Conservation (phyloP, 1,140 invertebrate genomes). For the Leptinotarsa defecta region DNA sequence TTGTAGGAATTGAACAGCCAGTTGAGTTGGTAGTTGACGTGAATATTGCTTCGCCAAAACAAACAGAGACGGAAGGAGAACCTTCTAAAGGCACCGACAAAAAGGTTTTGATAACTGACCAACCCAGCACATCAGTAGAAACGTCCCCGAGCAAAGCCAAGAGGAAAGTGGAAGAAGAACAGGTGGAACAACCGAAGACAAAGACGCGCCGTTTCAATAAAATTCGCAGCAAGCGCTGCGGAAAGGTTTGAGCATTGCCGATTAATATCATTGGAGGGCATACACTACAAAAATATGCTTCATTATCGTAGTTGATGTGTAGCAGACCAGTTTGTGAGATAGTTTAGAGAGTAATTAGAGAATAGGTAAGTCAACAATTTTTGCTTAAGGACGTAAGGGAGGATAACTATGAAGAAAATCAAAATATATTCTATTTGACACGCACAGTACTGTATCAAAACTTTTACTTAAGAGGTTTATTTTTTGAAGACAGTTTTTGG, state of each 20-base stretch:
- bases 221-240: slow-evolving; percentile 26
- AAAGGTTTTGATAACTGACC: neutral
- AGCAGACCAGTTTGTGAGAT: slow-evolving; percentile 26
- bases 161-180: slow-evolving; percentile 17
- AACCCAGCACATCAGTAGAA: slow-evolving; percentile 19
- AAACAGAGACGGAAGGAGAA: neutral
- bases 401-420: neutral
- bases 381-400: slow-evolving; percentile 18
- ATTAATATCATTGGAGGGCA: slow-evolving; percentile 20
- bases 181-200: slow-evolving; percentile 14
- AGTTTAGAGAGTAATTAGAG: slow-evolving; percentile 15
- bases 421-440: slow-evolving; percentile 11
- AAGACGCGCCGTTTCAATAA: slow-evolving; percentile 22
- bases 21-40: slow-evolving; percentile 3
- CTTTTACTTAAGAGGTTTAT: neutral
- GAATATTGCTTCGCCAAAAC: neutral
- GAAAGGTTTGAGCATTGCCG: slow-evolving; percentile 22
- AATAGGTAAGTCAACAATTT: slow-evolving; percentile 20
- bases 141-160: slow-evolving; percentile 13
- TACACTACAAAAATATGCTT: slow-evolving; percentile 26
- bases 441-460: neutral
- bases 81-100: slow-evolving; percentile 1
- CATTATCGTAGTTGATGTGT: slow-evolving; percentile 30
- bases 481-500: slow-evolving; percentile 5
- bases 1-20: slow-evolving; percentile 1